Conservation (phyloP, 2,797 vertebrate species). For the Argentina silus region DNA sequence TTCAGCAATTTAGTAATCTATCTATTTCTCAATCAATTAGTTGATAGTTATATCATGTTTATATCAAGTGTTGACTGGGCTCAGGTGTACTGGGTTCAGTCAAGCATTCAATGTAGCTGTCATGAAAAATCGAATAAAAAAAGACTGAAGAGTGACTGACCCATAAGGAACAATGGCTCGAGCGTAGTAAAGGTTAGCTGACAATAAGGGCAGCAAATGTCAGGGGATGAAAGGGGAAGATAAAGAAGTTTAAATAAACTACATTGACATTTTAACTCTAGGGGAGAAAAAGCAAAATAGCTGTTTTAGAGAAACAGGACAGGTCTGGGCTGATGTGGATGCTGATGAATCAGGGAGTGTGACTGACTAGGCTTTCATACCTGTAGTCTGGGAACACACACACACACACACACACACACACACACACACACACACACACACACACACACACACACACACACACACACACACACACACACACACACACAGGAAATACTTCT, state of each 20-base stretch:
- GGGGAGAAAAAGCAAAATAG: not conserved
- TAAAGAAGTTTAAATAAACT: conserved; percentile 39
- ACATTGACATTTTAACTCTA: conserved; percentile 41
- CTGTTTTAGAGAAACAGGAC: not conserved
- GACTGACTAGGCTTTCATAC: not conserved
- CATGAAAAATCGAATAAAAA: not conserved
- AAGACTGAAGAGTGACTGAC: conserved; percentile 4
- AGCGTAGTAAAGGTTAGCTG: conserved; percentile 45
- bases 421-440: not conserved
- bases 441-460: conserved; percentile 17
- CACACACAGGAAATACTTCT: conserved; percentile 1
- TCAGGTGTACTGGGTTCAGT: not conserved
- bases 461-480: conserved; percentile 11
- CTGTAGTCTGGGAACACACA: not conserved
- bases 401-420: conserved; percentile 4
- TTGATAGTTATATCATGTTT: not conserved
- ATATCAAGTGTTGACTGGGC: not conserved
- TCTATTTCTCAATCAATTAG: not conserved
- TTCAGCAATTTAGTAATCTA: not conserved
- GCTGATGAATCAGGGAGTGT: not conserved
- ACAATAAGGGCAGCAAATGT: conserved; percentile 41
- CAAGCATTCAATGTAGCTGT: not conserved
- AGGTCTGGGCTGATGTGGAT: not conserved
- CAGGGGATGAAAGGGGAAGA: conserved; percentile 38
- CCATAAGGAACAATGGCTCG: conserved; percentile 11